Evolutionary conservation across 2,888 invertebrate genomes (phyloP).

Genomic region (Tortrix viridana): DNA sequence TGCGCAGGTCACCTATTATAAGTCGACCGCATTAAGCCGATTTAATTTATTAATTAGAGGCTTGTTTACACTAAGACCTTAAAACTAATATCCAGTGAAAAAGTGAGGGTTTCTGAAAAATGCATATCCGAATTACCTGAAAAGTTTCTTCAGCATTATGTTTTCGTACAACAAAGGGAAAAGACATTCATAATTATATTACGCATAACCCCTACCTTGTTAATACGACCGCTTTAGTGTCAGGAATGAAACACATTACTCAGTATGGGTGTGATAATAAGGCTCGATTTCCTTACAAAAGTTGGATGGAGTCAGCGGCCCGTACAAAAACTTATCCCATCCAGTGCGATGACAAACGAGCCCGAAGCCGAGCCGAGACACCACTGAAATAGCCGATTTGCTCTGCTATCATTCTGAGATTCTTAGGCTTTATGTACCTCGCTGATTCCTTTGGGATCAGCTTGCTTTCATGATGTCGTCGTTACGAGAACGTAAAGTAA

Average conservation of each 20-base stretch:
- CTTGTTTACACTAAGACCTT: neutral
- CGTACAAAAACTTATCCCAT: slow-evolving; percentile 79
- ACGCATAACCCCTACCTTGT: neutral
- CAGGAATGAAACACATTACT: slow-evolving; percentile 55
- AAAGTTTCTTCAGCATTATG: no score
- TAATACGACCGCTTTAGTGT: slow-evolving; percentile 8
- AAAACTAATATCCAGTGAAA: neutral
- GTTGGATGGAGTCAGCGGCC: slow-evolving; percentile 73
- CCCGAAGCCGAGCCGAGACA: slow-evolving; percentile 58
- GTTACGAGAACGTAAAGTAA: slow-evolving; percentile 45
- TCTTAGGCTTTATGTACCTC: slow-evolving; percentile 46
- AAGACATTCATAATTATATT: slow-evolving; percentile 6
- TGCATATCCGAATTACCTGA: neutral
- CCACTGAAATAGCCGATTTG: slow-evolving; percentile 73
- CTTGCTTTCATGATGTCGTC: slow-evolving; percentile 49
- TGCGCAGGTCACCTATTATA: slow-evolving; percentile 17
- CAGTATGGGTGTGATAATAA: slow-evolving; percentile 67
- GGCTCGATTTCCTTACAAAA: slow-evolving; percentile 72
- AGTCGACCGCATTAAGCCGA: slow-evolving; percentile 13
- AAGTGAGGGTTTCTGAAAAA: neutral
- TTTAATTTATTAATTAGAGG: slow-evolving; percentile 17
- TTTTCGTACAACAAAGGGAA: no score
- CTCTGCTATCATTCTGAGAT: slow-evolving; percentile 65
- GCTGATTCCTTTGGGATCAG: slow-evolving; percentile 50
- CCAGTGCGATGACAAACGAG: slow-evolving; percentile 79